These are phyloP conservation scores for Gavia stellata DNA, from an alignment of 2,113 vertebrate species.

Conservation along the genomic window DNA sequence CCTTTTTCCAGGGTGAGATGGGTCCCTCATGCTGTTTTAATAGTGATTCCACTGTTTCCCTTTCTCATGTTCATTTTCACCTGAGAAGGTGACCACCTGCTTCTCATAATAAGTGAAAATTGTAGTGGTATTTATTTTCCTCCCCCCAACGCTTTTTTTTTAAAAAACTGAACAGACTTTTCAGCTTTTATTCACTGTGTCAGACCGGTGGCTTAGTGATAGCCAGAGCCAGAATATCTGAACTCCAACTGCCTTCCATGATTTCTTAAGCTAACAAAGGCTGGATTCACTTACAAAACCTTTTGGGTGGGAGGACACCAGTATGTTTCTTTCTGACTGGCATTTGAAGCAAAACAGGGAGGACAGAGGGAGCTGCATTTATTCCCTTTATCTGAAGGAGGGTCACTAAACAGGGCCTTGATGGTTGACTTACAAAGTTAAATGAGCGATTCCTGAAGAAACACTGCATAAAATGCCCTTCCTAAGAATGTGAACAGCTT, in stretches of 20 bases:
- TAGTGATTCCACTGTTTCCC: background rate
- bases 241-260: background rate
- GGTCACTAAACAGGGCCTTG: slow-evolving; percentile 5
- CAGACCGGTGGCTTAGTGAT: background rate
- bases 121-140: background rate
- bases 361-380: background rate
- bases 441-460: background rate
- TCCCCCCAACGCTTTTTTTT: too few species aligned
- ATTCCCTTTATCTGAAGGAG: slow-evolving; percentile 23
- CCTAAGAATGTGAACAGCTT: background rate
- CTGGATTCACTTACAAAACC: slow-evolving; percentile 31
- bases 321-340: slow-evolving; percentile 32
- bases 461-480: background rate
- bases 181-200: background rate
- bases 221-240: background rate
- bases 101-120: background rate
- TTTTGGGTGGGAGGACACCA: slow-evolving; percentile 37
- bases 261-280: slow-evolving; percentile 32
- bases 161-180: background rate
- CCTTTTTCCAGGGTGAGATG: background rate
- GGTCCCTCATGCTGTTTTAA: background rate
- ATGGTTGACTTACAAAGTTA: slow-evolving; percentile 35
- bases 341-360: slow-evolving; percentile 33
- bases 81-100: background rate
- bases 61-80: background rate